phyloP scores from a whole-genome alignment of 2,888 invertebrate genomes.

The Tetragonula carbonaria region DNA sequence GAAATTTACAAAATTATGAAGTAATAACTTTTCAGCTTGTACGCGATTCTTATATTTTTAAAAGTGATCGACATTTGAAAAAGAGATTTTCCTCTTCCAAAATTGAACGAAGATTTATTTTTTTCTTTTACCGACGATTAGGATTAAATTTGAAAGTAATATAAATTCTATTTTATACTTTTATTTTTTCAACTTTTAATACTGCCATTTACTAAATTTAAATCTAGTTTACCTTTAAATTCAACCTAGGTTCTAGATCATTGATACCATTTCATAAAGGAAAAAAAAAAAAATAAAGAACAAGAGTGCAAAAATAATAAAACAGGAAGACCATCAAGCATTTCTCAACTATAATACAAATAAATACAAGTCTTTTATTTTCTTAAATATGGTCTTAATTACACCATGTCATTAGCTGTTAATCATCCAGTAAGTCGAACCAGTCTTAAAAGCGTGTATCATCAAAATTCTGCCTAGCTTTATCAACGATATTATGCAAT shows the following conservation, averaged over 20 bases:
- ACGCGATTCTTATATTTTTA: too few species aligned
- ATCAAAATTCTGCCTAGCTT: constrained; percentile 32
- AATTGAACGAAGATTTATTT: neutral
- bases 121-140: neutral
- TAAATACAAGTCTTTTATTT: constrained; percentile 65
- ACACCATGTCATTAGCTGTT: constrained; percentile 36
- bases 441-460: constrained; percentile 44
- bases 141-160: neutral
- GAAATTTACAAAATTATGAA: too few species aligned
- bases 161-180: neutral
- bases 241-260: neutral
- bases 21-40: too few species aligned
- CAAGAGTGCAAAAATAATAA: neutral
- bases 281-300: neutral
- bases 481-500: constrained; percentile 59
- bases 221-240: neutral
- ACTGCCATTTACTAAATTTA: too few species aligned
- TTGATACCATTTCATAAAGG: neutral
- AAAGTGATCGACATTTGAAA: too few species aligned
- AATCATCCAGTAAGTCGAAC: constrained; percentile 3
- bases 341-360: constrained; percentile 61
- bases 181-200: neutral
- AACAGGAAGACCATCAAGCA: neutral
- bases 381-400: constrained; percentile 43
- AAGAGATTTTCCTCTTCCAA: too few species aligned